These are phyloP conservation scores for Poecilia wingei DNA, from an alignment of 2,797 vertebrate genomes.

Conservation along the genomic window DNA sequence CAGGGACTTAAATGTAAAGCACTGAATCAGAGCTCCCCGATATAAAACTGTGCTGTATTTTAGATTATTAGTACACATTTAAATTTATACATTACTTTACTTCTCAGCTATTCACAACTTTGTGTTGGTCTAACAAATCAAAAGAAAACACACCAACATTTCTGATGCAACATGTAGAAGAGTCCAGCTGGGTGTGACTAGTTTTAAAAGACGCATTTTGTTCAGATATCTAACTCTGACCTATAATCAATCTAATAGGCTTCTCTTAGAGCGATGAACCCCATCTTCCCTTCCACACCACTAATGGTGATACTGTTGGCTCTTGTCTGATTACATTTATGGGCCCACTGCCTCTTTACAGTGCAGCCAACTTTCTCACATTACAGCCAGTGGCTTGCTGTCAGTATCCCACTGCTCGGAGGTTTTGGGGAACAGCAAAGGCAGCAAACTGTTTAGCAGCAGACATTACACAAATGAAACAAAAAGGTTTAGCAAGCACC, in stretches of 20 bases:
- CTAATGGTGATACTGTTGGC: slow-evolving; percentile 74
- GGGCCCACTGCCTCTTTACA: slow-evolving; percentile 60
- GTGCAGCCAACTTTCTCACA: slow-evolving; percentile 60
- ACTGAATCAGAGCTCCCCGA: background rate
- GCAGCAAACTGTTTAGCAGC: slow-evolving; percentile 55
- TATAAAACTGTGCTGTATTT: background rate
- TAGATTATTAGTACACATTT: background rate
- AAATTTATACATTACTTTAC: background rate
- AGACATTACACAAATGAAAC: slow-evolving; percentile 64
- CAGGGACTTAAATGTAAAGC: background rate
- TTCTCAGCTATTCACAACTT: background rate
- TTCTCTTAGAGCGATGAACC: slow-evolving; percentile 39
- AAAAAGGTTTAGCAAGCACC: slow-evolving; percentile 62
- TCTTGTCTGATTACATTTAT: slow-evolving; percentile 31
- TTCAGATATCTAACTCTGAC: slow-evolving; percentile 21
- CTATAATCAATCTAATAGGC: slow-evolving; percentile 52
- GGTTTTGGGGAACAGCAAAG: slow-evolving; percentile 46
- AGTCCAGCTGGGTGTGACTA: background rate
- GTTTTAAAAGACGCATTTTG: background rate
- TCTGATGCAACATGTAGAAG: background rate
- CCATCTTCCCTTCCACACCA: slow-evolving; percentile 60
- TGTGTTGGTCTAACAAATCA: background rate
- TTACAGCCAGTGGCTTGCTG: slow-evolving; percentile 58
- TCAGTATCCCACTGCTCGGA: slow-evolving; percentile 45
- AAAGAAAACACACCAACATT: background rate